Base-by-base conservation (phyloP, 2,797 vertebrate species). In the Notolepis coatsorum region DNA sequence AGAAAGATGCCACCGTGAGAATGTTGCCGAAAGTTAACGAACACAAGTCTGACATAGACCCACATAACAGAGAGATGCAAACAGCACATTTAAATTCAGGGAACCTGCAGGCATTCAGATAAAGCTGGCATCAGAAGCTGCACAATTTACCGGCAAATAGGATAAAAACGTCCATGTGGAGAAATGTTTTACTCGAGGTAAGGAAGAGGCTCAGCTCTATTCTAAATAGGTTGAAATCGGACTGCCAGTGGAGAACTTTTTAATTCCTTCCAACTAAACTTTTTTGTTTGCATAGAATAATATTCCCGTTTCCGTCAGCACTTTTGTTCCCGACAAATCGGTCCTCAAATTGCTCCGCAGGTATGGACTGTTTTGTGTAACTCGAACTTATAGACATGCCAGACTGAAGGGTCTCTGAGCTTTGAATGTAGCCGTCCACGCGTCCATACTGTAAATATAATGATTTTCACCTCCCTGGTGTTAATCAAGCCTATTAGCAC, bases 21-120 rank as follows among this genome's bases (percentile, higher is more conserved):
- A 77, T 79, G 68, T 75, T 79, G 89, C 90, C 78, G 88, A 80
- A 91, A 92, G 90, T 91, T 87, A 92, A 93, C 93, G 93, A 93
- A 91, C 84, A 92, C 89, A 91, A 86, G 81, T 77, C 89, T 84
- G 90, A 91, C 89, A 88, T 61, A 75, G 79, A 81, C 72, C 83
- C 75, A 76, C 85, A 88, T 77, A 82, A 84, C 88, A 83, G 64
- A 81, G 68, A 77, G 86, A 89, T 86, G 88, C 86, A 93, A 91
- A 91, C 84, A 85, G 82, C 75, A 76, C 62, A 91, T 92, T 90
- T 84, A 86, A 91, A 92, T 92, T 78, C 81, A 70, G 84, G 87
- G 55, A 85, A 88, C 84, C 92, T 92, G 92, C 88, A 88, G 89
- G 88, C 83, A 82, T 87, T 86, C 86, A 86, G 90, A 93, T 93